Conservation (phyloP, 2,113 vertebrate genomes). For the Gymnorhina tibicen region DNA sequence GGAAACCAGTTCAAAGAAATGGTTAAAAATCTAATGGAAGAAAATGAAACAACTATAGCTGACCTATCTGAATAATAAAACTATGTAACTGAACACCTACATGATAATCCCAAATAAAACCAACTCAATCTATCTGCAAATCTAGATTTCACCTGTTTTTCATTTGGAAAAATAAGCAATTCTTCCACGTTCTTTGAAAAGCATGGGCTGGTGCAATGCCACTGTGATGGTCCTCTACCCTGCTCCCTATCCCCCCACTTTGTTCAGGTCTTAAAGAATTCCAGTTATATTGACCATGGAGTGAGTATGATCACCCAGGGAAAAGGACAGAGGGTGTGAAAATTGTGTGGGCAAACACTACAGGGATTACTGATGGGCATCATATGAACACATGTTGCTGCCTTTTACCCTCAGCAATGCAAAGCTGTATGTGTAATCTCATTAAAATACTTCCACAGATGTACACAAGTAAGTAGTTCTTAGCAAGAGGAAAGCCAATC, state of each 20-base stretch:
- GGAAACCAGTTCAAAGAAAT: background rate
- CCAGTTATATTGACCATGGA: fast-evolving
- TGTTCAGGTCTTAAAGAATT: background rate
- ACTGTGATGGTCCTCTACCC: background rate
- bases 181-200: background rate
- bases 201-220: background rate
- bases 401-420: background rate
- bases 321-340: background rate
- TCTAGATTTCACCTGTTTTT: background rate
- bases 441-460: background rate
- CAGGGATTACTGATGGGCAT: background rate
- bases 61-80: background rate
- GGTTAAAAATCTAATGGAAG: background rate
- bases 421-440: background rate
- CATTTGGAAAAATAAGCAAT: background rate
- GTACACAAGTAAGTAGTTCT: background rate
- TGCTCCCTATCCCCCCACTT: fast-evolving
- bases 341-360: background rate
- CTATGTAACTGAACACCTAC: background rate
- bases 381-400: background rate
- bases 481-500: background rate
- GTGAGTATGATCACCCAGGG: background rate
- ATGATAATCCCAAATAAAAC: background rate
- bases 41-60: background rate
- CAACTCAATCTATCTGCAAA: background rate